Evolutionary conservation across 2,113 vertebrate genomes (phyloP).

Genomic region (Hippocampus abdominalis): DNA sequence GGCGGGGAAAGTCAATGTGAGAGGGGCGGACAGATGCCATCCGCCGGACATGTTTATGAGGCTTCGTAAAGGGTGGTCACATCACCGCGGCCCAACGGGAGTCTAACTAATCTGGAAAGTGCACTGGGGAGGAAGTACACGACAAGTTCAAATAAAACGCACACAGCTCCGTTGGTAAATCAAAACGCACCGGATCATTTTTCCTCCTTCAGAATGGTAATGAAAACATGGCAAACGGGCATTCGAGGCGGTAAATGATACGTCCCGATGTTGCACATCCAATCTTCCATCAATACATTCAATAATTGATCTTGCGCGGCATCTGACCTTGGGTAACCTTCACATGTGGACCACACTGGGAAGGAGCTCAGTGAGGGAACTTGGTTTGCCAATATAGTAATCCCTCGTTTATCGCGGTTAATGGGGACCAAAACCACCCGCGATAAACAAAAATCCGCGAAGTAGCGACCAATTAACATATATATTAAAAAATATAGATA

Average conservation of each 20-base stretch:
- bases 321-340: neutral
- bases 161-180: neutral
- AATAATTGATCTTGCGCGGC: conserved; percentile 44
- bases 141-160: conserved; percentile 8
- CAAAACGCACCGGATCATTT: neutral
- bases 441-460: no score
- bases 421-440: no score
- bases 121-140: conserved; percentile 36
- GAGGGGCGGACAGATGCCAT: conserved; percentile 38
- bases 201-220: neutral
- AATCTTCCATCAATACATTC: conserved; percentile 54
- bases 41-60: conserved; percentile 54
- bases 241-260: neutral
- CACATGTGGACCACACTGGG: no score
- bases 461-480: no score
- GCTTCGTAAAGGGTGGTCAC: conserved; percentile 48
- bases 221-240: conserved; percentile 33
- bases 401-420: no score
- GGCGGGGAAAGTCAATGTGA: conserved; percentile 43
- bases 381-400: no score
- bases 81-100: conserved; percentile 32
- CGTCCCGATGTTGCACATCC: conserved; percentile 13
- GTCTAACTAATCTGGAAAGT: conserved; percentile 51
- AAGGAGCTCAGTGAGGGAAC: no score
- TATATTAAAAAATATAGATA: no score